Evolutionary conservation across 1,140 invertebrate species (phyloP), one percentile per base, ranked within the genome.

Genomic region (Pseudomyrmex sp.): DNA sequence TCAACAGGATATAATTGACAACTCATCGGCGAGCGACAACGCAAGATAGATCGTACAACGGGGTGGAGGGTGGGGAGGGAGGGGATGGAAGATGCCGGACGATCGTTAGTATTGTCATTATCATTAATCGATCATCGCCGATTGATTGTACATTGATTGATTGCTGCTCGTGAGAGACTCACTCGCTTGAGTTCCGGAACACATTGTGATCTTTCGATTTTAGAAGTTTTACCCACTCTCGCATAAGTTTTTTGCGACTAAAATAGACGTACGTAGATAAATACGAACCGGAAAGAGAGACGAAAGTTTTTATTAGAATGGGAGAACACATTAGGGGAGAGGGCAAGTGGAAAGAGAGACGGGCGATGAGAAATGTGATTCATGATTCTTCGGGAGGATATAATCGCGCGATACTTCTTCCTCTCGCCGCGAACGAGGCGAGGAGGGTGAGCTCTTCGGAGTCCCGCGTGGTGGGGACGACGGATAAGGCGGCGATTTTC

Each of bases 191-290:
- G 76, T 86, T 87, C 69, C 90, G 84, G 35, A 89, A 79, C 86
- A 91, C 88, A 91, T 91, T 92, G 91, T 92, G 91, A 93, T 91
- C 89, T 88, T 90, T 75, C 82, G 70, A 84, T 86, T 83, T 80
- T 74, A 79, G 74, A 77, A 48, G 23, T 66, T 62, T 68, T 69
- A 80, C 63, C 72, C 35, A 35, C 35, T 74, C 65, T 65, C 70
- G 83, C 56, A 35, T 82, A 82, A 56, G 65, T 82, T 85, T 86
- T 69, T 26, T 61, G 48, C 61, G 59, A 58, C 15, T 20, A 66
- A 50, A 59, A 23, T 26, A 44, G 46, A 46, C 46, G 44, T 65
- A 63, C 13, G 44, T 66, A 76, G 54, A 15, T 52, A 54, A 61
- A 20, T 76, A 15, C 52, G 62, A 66, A 12, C 12, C 52, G 15